phyloP scores from a whole-genome alignment of 2,888 invertebrate genomes.

The Drosophila mercatorum region DNA sequence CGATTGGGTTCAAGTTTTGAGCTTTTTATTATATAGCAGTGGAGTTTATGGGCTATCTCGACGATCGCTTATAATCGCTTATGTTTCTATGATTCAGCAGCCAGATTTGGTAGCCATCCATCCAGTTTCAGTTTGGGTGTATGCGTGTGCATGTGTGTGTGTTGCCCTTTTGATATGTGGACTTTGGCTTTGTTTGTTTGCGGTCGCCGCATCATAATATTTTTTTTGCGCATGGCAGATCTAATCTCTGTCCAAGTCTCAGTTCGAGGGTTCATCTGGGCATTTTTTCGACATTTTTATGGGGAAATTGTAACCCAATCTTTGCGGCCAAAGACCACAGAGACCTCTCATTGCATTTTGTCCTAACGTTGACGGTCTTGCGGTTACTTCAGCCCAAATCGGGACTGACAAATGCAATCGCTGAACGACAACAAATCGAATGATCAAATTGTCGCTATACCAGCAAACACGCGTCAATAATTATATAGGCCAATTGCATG shows the following conservation, averaged over 20 bases:
- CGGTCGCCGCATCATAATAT: constrained; percentile 76
- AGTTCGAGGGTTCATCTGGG: constrained; percentile 49
- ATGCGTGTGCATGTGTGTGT: constrained; percentile 23
- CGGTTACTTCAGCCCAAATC: constrained; percentile 67
- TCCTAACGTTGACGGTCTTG: constrained; percentile 74
- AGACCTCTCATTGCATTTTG: constrained; percentile 74
- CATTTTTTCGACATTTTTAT: constrained; percentile 75
- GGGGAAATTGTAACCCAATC: constrained; percentile 78
- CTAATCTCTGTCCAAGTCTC: constrained; percentile 70
- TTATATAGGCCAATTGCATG: constrained; percentile 27
- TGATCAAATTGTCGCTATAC: constrained; percentile 12
- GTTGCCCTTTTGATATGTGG: constrained; percentile 60
- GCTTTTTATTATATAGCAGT: constrained; percentile 35
- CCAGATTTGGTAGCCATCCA: constrained; percentile 73
- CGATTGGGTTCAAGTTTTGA: constrained; percentile 46
- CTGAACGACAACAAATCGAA: constrained; percentile 22
- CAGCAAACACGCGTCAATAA: constrained; percentile 20
- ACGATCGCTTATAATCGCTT: constrained; percentile 71
- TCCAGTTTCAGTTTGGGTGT: constrained; percentile 49
- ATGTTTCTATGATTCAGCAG: constrained; percentile 78
- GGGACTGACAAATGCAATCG: constrained; percentile 66
- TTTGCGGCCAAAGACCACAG: constrained; percentile 55
- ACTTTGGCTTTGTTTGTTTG: constrained; percentile 71
- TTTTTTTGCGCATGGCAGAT: constrained; percentile 75
- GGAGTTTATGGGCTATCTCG: constrained; percentile 62